Evolutionary conservation across 2,113 vertebrate species (phyloP), one percentile per base, ranked within the genome.

Genomic region (Potamarius usumacintae): DNA sequence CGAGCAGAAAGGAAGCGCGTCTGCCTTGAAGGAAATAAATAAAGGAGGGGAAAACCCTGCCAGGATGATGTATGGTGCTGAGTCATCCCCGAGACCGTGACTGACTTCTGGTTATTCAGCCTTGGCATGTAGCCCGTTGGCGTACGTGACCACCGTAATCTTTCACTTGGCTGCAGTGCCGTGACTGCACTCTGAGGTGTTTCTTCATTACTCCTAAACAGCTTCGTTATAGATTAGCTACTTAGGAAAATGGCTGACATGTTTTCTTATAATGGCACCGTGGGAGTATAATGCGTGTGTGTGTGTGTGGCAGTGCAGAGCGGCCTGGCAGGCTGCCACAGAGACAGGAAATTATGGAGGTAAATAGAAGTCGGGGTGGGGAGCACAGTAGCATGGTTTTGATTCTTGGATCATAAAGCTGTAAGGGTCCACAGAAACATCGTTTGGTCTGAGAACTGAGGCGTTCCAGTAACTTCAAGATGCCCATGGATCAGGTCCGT

Each of bases 11-110:
- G 27, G 30, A 81, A 81, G 79, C 79, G 60, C 57, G 55, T 60
- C 27, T 81, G 57, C 15, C 18, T 25, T 34, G n/a, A 58, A 81
- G 78, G n/a, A 20, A 34, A 60, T 60, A 34, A 20, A 58, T 34
- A 4, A 34, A n/a, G 9, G 77, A 34, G 78, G 78, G 78, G 22
- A 60, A 81, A 81, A 20, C 53, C 79, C 53, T 81, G 79, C 79
- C 10, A 1, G 57, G 55, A 60, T 42, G 79, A 60, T 58, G 55
- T 34, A 81, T 34, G 27, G 9, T 81, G 79, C 79, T 60, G 79
- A 81, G 79, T 81, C 57, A 81, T 81, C 55, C 27, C 27, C 6
- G 8, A 60, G 55, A 1, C 79, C 10, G 55, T 42, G 79, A 81
- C 60, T 0, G 79, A 58, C 79, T 2, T 81, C 42, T 60, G 27